Evolutionary conservation across 2,888 invertebrate genomes (phyloP), one percentile per base, ranked within the genome.

Genomic region (Apotomis betuletana): DNA sequence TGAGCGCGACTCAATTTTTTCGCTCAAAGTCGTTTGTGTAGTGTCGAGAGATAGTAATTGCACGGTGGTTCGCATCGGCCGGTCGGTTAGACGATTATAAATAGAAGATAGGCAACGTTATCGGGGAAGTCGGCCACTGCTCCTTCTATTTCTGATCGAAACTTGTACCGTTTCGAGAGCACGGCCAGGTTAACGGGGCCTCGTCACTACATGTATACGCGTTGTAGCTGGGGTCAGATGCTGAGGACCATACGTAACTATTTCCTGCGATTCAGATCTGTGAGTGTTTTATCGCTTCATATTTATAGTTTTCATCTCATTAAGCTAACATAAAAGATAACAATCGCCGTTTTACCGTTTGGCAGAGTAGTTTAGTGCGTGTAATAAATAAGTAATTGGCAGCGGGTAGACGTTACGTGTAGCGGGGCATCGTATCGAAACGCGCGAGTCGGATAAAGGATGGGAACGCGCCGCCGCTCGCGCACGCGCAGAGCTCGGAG

Each of bases 81-180:
- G 80, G 82, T 83, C 79, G 77, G 76, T 78, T 80, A 75, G 81
- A 78, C 78, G 80, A 84, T 85, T 89, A 90, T 85, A 89, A 89
- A 89, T 91, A 90, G 88, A 87, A 84, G 86, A 86, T 83, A 87
- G 83, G 83, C 80, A 78, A 85, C 80, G 86, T 81, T 85, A 86
- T 86, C 81, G 82, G 83, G 80, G 81, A 87, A 84, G 83, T 86
- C 87, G 87, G 89, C 82, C 88, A 87, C 86, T 87, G 87, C 86
- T 90, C 83, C 82, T 85, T 87, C 88, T 91, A 90, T 90, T 91
- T 90, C 79, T 85, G 87, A 86, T 82, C 82, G 84, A 79, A 86
- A 86, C 83, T 85, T 82, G 85, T 83, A 81, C 83, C 80, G 80
- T 85, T 88, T 87, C 87, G 87, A 86, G 87, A 89, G 84, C 87